Evolutionary conservation across 2,113 vertebrate species (phyloP), one percentile per base, ranked within the genome.

Genomic region (Thymallus thymallus): DNA sequence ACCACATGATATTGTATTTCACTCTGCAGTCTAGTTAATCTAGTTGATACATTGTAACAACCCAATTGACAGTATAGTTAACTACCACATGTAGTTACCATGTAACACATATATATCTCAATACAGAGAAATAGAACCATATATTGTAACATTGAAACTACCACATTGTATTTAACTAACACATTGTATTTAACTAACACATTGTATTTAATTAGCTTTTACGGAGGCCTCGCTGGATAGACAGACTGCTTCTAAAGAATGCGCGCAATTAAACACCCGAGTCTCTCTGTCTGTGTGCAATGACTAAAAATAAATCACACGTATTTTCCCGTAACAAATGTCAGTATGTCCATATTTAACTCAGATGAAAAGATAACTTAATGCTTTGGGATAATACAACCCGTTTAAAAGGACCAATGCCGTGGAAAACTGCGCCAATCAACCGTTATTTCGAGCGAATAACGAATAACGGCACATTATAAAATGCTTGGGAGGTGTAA

Each of bases 231-330:
- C 35, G 35, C 29, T 26, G 23, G 64, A 20, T 30, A 41, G 35
- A 41, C 14, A 7, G 30, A n/a, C 64, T 65, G 71, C 76, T 29
- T 46, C 70, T 72, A 1, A 58, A 80, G 85, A 82, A 90, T 86
- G 85, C 41, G 60, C 58, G 69, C 77, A 56, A 80, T 82, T 77
- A 82, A 79, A 79, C 32, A 5, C 71, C 75, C 26, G 69, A 77
- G 84, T 71, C 88, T 70, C 74, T 24, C 80, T 61, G 86, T 88
- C 89, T 76, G 75, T 70, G 76, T 32, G 63, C 70, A 60, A 32
- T 18, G 64, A 80, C 92, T 93, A 93, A 89, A 93, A 92, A 93
- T 93, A 93, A 90, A 89, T 84, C 9, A 68, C 61, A 73, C 71
- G 64, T 48, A 46, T 64, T 22, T 56, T 74, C 56, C 16, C 16